These are phyloP conservation scores for Heloderma charlesbogerti DNA, from an alignment of 2,113 vertebrate genomes.

Conservation along the genomic window DNA sequence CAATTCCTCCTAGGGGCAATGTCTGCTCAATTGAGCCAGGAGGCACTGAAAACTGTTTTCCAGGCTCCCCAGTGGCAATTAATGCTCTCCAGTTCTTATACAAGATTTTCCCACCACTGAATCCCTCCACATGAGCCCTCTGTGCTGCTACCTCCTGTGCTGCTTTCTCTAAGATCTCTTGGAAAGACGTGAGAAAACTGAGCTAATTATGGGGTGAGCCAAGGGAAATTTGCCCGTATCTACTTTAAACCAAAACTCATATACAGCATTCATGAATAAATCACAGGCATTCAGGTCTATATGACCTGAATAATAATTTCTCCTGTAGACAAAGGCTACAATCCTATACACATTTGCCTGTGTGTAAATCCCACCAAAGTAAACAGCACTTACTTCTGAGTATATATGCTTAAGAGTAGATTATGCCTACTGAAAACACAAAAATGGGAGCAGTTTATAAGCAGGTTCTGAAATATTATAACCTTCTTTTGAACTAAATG, in stretches of 20 bases:
- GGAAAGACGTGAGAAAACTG: not conserved
- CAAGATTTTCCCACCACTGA: not conserved
- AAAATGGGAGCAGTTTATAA: not conserved
- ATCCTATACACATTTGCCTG: not conserved
- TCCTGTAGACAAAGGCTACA: not conserved
- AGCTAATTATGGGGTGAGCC: not conserved
- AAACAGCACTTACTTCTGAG: not conserved
- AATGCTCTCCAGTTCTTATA: not conserved
- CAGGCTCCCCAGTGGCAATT: not conserved
- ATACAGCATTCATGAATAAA: not conserved
- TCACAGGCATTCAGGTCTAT: not conserved
- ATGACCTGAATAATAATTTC: not conserved
- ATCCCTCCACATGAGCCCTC: not conserved
- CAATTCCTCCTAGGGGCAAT: not conserved
- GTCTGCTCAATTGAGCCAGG: not conserved
- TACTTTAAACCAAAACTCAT: not conserved
- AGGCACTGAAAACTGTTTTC: not conserved
- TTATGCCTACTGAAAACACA: constrained; percentile 9
- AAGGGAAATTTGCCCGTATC: not conserved
- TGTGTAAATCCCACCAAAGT: not conserved
- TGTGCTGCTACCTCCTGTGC: not conserved
- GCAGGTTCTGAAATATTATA: not conserved
- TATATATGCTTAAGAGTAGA: not conserved
- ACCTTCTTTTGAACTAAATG: constrained; percentile 21
- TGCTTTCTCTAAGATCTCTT: not conserved